Evolutionary conservation across 2,797 vertebrate species (phyloP).

Genomic region (Hydrocynus forskahlii): DNA sequence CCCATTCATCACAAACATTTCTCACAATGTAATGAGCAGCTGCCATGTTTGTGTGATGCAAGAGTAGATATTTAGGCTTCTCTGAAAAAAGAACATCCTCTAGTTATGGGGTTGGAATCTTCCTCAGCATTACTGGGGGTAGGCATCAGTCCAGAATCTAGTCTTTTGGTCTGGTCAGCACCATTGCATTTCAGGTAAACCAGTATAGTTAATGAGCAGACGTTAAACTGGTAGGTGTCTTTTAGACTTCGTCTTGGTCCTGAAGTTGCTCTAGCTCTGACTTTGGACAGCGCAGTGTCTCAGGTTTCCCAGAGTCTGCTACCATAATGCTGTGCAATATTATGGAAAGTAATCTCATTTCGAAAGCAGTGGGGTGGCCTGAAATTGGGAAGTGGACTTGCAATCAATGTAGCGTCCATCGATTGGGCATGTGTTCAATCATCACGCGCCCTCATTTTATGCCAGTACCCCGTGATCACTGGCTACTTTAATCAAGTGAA

Average conservation of each 20-base stretch:
- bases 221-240: not conserved
- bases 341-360: not conserved
- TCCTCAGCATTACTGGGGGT: too few species aligned
- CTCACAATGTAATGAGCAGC: too few species aligned
- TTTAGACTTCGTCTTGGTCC: not conserved
- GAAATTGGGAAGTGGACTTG: not conserved
- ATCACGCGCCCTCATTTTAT: not conserved
- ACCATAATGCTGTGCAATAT: not conserved
- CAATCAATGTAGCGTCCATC: not conserved
- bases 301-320: not conserved
- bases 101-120: too few species aligned
- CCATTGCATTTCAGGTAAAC: too few species aligned
- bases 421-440: not conserved
- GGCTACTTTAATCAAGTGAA: conserved; percentile 5
- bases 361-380: not conserved
- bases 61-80: too few species aligned
- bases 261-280: too few species aligned
- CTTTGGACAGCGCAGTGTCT: not conserved
- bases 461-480: not conserved
- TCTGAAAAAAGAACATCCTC: too few species aligned
- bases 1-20: too few species aligned
- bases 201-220: too few species aligned
- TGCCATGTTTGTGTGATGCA: too few species aligned
- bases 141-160: too few species aligned
- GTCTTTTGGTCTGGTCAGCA: too few species aligned